Conservation (phyloP, 2,888 invertebrate species). For the Helobdella robusta region DNA sequence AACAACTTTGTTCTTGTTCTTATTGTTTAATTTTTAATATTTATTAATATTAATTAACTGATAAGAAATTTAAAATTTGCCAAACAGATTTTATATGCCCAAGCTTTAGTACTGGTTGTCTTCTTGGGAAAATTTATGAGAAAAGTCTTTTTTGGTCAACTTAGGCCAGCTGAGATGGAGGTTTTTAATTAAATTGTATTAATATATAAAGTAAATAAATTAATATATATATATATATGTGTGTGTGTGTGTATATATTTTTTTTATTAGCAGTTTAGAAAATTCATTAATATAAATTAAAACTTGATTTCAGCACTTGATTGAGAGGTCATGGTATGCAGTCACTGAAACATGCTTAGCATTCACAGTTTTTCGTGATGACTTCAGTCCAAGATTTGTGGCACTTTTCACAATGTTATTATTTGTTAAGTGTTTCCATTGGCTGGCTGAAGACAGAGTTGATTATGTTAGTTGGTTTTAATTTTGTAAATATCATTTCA, state of each 20-base stretch:
- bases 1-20: neutral
- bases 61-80: too few species aligned
- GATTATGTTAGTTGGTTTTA: constrained; percentile 74
- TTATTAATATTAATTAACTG: too few species aligned
- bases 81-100: constrained; percentile 87
- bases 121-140: constrained; percentile 82
- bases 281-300: neutral
- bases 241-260: neutral
- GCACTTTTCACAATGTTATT: constrained; percentile 88
- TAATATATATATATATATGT: neutral
- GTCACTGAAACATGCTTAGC: constrained; percentile 99
- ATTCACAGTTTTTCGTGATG: constrained; percentile 95
- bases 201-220: neutral
- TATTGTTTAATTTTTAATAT: neutral
- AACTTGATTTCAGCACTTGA: constrained; percentile 64
- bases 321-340: constrained; percentile 95
- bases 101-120: constrained; percentile 86
- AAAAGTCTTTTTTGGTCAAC: constrained; percentile 86
- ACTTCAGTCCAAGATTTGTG: constrained; percentile 89
- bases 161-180: constrained; percentile 91
- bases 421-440: constrained; percentile 97
- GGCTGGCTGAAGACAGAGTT: constrained; percentile 96
- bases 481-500: constrained; percentile 55
- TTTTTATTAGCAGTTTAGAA: neutral
- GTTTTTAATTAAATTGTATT: constrained; percentile 52